Conservation (phyloP, 1,140 invertebrate genomes). For the Nymphalis io region DNA sequence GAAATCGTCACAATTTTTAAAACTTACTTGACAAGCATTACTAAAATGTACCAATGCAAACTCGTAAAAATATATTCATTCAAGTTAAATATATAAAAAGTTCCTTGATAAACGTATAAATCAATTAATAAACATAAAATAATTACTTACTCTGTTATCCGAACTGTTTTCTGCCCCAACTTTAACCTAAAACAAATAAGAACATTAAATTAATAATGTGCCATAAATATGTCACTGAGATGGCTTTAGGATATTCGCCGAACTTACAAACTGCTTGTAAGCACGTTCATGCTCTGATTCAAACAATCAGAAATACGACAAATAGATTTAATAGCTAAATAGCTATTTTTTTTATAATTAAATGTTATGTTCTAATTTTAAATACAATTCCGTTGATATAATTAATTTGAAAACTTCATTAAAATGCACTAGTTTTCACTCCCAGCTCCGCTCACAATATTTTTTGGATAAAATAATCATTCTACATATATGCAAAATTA, state of each 20-base stretch:
- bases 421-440: too few relatives aligned
- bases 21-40: background rate
- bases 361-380: background rate
- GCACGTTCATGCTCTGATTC: constrained; percentile 29
- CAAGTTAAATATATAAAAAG: background rate
- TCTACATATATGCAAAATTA: too few relatives aligned
- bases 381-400: too few relatives aligned
- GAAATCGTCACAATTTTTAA: background rate
- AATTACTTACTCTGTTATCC: constrained; percentile 48
- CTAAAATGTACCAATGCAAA: background rate
- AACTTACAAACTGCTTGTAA: constrained; percentile 31
- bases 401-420: too few relatives aligned
- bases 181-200: constrained; percentile 55
- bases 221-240: constrained; percentile 40
- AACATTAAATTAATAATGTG: constrained; percentile 42
- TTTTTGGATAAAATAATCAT: too few relatives aligned
- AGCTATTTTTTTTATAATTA: too few relatives aligned
- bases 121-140: constrained; percentile 1
- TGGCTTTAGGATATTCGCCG: constrained; percentile 28
- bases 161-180: constrained; percentile 31
- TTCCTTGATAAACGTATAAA: background rate
- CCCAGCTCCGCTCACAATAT: too few relatives aligned
- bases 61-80: background rate
- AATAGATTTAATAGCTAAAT: constrained; percentile 30
- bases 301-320: constrained; percentile 21